These are phyloP conservation scores for Xylota sylvarum DNA, from an alignment of 2,888 invertebrate species.

Conservation along the genomic window DNA sequence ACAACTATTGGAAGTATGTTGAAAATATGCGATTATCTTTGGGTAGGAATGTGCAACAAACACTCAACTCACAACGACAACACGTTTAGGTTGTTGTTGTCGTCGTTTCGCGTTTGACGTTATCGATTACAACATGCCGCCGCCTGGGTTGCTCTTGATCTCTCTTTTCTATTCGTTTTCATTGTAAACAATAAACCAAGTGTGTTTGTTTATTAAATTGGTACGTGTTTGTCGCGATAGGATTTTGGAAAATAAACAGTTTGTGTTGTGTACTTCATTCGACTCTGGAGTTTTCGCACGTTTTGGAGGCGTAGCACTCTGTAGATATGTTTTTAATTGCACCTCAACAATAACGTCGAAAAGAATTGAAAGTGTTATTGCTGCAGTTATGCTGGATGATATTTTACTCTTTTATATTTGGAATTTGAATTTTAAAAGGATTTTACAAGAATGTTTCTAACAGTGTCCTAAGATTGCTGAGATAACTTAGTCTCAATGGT, in stretches of 20 bases:
- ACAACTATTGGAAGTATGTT: slow-evolving; percentile 56
- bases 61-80: neutral
- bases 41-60: slow-evolving; percentile 44
- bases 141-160: neutral
- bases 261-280: neutral
- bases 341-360: too few relatives aligned
- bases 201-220: slow-evolving; percentile 1
- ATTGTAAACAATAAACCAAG: neutral
- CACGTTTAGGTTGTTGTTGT: too few relatives aligned
- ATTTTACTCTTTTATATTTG: too few relatives aligned
- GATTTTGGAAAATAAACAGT: neutral
- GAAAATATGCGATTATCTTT: slow-evolving; percentile 25
- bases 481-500: too few relatives aligned
- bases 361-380: too few relatives aligned
- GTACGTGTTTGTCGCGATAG: neutral
- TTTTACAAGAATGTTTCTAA: too few relatives aligned
- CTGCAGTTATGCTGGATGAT: too few relatives aligned
- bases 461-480: too few relatives aligned
- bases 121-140: slow-evolving; percentile 14
- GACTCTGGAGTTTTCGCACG: neutral
- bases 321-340: neutral
- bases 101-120: slow-evolving; percentile 3
- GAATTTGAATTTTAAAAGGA: too few relatives aligned
- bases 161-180: neutral
- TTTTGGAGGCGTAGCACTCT: neutral